phyloP scores from a whole-genome alignment of 2,113 vertebrate genomes.

The Chrysemys picta region DNA sequence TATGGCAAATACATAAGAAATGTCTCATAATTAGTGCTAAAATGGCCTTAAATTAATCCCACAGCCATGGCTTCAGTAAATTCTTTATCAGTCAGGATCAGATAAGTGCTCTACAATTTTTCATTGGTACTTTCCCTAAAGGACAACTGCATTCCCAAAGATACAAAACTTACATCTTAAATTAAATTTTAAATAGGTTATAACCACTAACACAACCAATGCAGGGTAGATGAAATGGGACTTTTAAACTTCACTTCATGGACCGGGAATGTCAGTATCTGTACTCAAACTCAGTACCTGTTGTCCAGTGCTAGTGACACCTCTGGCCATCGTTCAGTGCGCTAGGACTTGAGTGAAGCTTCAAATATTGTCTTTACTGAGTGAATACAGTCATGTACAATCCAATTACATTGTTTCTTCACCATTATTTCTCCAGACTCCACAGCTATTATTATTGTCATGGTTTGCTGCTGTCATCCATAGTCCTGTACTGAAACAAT shows the following conservation, averaged over 20 bases:
- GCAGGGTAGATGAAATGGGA: fast-evolving
- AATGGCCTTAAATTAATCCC: slow-evolving; percentile 57
- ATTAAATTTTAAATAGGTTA: neutral
- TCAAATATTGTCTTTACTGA: neutral
- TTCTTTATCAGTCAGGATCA: neutral
- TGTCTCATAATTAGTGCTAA: slow-evolving; percentile 33
- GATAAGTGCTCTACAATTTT: neutral
- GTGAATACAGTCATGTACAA: fast-evolving
- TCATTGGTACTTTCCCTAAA: neutral
- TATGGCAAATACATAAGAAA: slow-evolving; percentile 50
- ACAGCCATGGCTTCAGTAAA: slow-evolving; percentile 5
- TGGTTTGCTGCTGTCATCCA: fast-evolving
- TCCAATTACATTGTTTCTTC: fast-evolving
- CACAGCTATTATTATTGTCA: fast-evolving
- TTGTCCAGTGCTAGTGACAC: neutral
- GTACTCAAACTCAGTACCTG: neutral
- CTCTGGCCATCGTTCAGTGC: neutral
- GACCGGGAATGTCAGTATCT: fast-evolving
- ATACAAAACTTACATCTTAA: neutral
- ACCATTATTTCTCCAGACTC: fast-evolving
- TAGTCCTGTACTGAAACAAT: fast-evolving
- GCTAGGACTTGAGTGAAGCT: neutral
- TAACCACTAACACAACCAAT: neutral
- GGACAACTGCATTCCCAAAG: slow-evolving; percentile 7
- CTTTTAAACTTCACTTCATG: fast-evolving